phyloP scores from a whole-genome alignment of 2,888 invertebrate genomes.

The Myathropa florea region DNA sequence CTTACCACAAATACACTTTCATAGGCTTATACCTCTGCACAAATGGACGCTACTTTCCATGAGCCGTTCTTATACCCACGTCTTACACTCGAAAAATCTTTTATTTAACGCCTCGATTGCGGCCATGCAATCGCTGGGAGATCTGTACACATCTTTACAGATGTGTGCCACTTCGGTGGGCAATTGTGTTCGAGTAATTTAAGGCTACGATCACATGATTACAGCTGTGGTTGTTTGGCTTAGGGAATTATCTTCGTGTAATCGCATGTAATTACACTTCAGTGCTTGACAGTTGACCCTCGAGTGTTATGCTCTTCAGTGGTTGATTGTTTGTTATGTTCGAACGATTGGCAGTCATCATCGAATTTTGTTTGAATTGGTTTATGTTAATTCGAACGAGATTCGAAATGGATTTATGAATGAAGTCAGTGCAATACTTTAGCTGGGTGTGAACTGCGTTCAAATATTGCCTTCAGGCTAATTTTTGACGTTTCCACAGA shows the following conservation, averaged over 20 bases:
- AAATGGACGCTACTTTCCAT: background rate
- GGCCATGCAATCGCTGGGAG: slow-evolving; percentile 20
- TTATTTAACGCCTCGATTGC: slow-evolving; percentile 47
- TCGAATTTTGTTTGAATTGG: background rate
- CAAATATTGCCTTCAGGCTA: too few relatives aligned
- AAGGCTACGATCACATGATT: slow-evolving; percentile 32
- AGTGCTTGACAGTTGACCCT: background rate
- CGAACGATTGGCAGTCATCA: background rate
- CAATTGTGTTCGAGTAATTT: slow-evolving; percentile 39
- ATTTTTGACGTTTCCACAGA: too few relatives aligned
- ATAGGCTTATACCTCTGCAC: background rate
- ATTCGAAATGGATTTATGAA: background rate
- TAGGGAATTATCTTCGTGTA: background rate
- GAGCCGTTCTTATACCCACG: background rate
- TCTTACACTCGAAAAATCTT: slow-evolving; percentile 4
- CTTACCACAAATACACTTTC: background rate
- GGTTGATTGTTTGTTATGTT: background rate
- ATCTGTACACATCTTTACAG: slow-evolving; percentile 12
- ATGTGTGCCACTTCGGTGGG: slow-evolving; percentile 37
- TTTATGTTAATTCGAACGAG: background rate
- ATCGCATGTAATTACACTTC: slow-evolving; percentile 23
- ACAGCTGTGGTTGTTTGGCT: background rate
- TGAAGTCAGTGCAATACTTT: slow-evolving; percentile 99
- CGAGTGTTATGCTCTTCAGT: background rate
- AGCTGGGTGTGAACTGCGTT: too few relatives aligned